Evolutionary conservation across 1,140 invertebrate species (phyloP).

Genomic region (Hetaerina americana): DNA sequence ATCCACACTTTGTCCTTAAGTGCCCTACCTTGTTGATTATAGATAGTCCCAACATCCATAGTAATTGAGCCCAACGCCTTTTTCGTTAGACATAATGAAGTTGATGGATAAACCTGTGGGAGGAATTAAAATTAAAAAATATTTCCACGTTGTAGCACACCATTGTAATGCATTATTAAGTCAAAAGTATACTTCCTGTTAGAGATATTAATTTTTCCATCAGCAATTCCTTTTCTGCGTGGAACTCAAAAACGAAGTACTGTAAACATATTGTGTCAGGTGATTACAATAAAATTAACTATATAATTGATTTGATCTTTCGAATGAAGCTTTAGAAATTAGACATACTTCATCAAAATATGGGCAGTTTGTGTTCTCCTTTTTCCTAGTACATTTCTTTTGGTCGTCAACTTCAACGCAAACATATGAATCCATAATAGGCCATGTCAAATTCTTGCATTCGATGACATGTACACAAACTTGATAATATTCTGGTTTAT

Average conservation of each 20-base stretch:
- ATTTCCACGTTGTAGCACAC: neutral
- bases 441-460: neutral
- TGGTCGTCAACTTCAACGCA: neutral
- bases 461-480: neutral
- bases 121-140: neutral
- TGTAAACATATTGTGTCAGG: no score
- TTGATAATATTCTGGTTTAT: neutral
- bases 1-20: no score
- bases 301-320: neutral
- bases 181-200: neutral
- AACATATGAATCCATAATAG: neutral
- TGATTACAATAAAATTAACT: neutral
- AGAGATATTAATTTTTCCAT: neutral
- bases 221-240: neutral
- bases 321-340: neutral
- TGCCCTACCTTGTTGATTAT: neutral
- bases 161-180: neutral
- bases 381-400: neutral
- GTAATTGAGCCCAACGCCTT: neutral
- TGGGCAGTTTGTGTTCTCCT: neutral
- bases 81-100: neutral
- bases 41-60: neutral
- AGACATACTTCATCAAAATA: neutral
- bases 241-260: neutral
- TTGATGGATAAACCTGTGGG: neutral